Conservation (phyloP, 2,113 vertebrate genomes). For the Globicephala melas region DNA sequence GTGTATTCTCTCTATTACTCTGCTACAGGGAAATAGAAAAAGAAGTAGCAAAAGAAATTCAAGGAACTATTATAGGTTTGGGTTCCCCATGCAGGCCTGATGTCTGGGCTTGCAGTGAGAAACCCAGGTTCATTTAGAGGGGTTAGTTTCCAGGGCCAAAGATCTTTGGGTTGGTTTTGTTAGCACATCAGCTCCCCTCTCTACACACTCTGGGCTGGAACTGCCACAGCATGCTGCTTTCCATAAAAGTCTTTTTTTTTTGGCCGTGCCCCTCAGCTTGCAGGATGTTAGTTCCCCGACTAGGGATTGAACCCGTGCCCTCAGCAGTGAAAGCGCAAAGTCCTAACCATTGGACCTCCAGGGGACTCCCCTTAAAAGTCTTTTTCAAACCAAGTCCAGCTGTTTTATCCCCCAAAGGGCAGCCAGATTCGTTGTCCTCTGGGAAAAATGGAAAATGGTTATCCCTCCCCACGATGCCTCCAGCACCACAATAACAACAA, state of each 20-base stretch:
- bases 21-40: background rate
- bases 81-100: background rate
- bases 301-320: too few species aligned
- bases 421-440: slow-evolving; percentile 43
- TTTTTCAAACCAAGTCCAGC: background rate
- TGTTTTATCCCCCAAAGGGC: slow-evolving; percentile 5
- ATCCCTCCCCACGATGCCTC: background rate
- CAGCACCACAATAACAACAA: background rate
- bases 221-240: slow-evolving; percentile 14
- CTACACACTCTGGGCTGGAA: background rate
- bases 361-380: background rate
- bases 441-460: slow-evolving; percentile 28
- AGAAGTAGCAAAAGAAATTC: background rate
- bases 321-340: too few species aligned
- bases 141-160: background rate
- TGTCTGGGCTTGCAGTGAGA: background rate
- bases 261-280: too few species aligned
- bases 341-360: too few species aligned
- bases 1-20: background rate
- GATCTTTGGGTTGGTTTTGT: slow-evolving; percentile 5
- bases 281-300: too few species aligned
- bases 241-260: background rate
- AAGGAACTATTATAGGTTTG: slow-evolving; percentile 3
- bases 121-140: background rate
- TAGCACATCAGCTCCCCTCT: background rate